Conservation (phyloP, 2,888 invertebrate genomes). For the Branchellion lobata region DNA sequence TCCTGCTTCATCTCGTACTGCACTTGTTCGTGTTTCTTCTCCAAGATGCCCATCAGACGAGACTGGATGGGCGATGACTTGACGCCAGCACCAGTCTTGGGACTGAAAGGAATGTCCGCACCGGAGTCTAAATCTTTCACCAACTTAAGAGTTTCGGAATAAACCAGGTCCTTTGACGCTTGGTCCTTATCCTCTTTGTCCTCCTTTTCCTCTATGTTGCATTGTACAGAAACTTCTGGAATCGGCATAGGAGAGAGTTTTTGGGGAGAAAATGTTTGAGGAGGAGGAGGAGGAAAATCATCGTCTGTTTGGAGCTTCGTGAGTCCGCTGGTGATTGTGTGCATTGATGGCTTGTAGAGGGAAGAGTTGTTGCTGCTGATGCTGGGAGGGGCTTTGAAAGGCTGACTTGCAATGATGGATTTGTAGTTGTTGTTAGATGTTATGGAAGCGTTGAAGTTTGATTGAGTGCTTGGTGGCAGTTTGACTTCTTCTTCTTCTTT, state of each 20-base stretch:
- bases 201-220: background rate
- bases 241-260: background rate
- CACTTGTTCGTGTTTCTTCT: conserved; percentile 44
- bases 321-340: conserved; percentile 39
- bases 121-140: conserved; percentile 48
- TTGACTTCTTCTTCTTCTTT: no score
- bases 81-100: conserved; percentile 43
- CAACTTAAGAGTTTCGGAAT: conserved; percentile 49
- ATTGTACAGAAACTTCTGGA: conserved; percentile 8
- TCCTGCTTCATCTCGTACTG: background rate
- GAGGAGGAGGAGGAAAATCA: conserved; percentile 31
- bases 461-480: no score
- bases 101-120: conserved; percentile 43
- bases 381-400: conserved; percentile 24
- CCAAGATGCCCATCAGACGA: conserved; percentile 36
- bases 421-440: background rate
- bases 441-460: background rate
- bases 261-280: background rate
- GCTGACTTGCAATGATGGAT: no score
- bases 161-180: conserved; percentile 35
- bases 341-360: conserved; percentile 33
- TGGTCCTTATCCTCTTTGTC: background rate
- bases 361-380: conserved; percentile 39
- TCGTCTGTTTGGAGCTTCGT: background rate
- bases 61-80: conserved; percentile 45